Evolutionary conservation across 1,140 invertebrate species (phyloP).

Genomic region (Hypsibius dujardini): DNA sequence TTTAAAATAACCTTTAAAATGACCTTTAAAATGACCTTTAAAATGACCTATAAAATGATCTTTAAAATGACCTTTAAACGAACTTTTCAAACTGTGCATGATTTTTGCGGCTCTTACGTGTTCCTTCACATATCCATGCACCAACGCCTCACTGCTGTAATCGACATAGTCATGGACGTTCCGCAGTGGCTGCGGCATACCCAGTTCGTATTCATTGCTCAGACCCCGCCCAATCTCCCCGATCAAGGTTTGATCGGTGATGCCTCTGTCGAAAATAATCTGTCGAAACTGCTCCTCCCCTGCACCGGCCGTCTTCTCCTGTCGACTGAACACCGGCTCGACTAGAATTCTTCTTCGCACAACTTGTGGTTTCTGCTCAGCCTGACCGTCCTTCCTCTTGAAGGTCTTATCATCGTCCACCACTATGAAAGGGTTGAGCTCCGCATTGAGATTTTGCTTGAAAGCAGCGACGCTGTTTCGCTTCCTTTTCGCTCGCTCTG

Average conservation of each 20-base stretch:
- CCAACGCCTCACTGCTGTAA: constrained; percentile 9
- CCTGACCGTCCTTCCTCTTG: not conserved
- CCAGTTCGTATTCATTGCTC: not conserved
- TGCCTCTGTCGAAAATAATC: constrained; percentile 5
- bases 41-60: no score
- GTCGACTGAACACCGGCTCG: constrained; percentile 3
- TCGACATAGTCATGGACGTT: constrained; percentile 16
- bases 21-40: no score
- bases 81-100: no score
- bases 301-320: not conserved
- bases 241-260: not conserved
- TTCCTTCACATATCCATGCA: not conserved
- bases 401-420: not conserved
- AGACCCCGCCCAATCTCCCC: constrained; percentile 1
- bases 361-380: not conserved
- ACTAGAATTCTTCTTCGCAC: constrained; percentile 5
- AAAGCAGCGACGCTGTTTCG: not conserved
- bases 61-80: no score
- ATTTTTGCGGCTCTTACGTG: not conserved
- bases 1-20: no score
- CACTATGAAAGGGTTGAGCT: not conserved
- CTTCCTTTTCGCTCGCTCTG: no score
- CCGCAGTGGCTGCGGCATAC: not conserved
- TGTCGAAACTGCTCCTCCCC: not conserved
- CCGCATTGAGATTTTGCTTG: not conserved